phyloP scores from a whole-genome alignment of 2,113 vertebrate species.

The Thymallus thymallus region DNA sequence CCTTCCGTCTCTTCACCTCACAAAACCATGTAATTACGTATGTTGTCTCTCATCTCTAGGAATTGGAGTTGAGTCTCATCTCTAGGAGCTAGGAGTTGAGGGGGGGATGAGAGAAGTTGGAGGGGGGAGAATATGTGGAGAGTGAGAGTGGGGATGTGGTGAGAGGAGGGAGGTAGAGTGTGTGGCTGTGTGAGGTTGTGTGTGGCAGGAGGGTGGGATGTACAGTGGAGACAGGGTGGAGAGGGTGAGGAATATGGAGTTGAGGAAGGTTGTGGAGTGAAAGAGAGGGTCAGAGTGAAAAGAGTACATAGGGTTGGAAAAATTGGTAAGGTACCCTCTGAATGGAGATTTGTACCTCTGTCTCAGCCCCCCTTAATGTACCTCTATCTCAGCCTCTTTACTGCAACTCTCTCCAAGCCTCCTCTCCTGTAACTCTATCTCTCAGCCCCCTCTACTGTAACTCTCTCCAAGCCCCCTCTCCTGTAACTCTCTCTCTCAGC shows the following conservation, averaged over 20 bases:
- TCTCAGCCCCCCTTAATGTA: no score
- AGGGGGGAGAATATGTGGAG: neutral
- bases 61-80: no score
- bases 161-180: neutral
- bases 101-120: no score
- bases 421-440: no score
- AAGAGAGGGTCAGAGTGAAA: constrained; percentile 31
- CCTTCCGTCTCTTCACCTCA: neutral
- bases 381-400: no score
- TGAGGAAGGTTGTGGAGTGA: neutral
- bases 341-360: constrained; percentile 61
- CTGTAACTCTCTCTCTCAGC: no score
- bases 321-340: constrained; percentile 35
- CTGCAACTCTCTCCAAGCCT: no score
- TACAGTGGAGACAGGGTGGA: neutral
- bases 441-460: no score
- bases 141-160: no score
- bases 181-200: neutral
- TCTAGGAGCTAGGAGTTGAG: constrained; percentile 27
- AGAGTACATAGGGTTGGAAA: constrained; percentile 21
- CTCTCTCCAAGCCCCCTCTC: no score
- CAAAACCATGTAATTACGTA: neutral
- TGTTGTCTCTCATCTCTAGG: constrained; percentile 17
- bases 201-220: no score
- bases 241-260: neutral